Base-by-base conservation (phyloP, 2,113 vertebrate species). In the Panurus biarmicus region DNA sequence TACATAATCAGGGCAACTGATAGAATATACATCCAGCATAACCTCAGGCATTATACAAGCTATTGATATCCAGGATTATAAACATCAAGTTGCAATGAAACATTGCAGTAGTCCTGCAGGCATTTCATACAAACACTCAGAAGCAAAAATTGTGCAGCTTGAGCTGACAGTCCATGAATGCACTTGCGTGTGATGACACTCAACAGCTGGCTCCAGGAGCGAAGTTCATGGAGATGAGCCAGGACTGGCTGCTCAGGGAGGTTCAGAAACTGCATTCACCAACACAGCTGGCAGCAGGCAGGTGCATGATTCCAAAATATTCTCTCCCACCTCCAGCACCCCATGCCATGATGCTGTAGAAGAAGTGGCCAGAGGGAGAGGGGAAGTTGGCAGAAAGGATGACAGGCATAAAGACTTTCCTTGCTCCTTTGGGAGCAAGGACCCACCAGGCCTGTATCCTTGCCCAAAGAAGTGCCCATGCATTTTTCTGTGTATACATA, bases 251-350 rank as follows among this genome's bases (percentile, higher is more conserved):
- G 26, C 81, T 70, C 45, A 48, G 64, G 36, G 40, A 82, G 19
- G 24, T 53, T 76, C 47, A 57, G 70, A 35, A 14, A 44, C 26
- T 3, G 4, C 0, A 0, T 23, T 76, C 69, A 73, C 42, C 50
- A 73, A 24, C 40, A 33, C 6, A 6, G 87, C 25, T 2, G 10
- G 31, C 19, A 76, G 67, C 48, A 56, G 60, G 61, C 28, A 60
- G 31, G 36, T 72, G n/a, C 1, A 1, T 20, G 8, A 22, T 82
- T 58, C 74, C 48, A 48, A 76, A 92, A 45, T 17, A 50, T 58
- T 38, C 48, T 40, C 91, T 65, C 40, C 50, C 11, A 8, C 25
- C 45, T 69, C 54, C 3, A 17, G 61, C 56, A 71, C 13, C 6
- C 29, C 42, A 25, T 23, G 28, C 64, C 8, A 2, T 26, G 48